A percentile compares a stretch with the other conserved stretches of the same genome.
These are phyloP conservation scores for Epinephelus cyanopodus DNA, from an alignment of 2,113 vertebrate species.

Conservation along the genomic window DNA sequence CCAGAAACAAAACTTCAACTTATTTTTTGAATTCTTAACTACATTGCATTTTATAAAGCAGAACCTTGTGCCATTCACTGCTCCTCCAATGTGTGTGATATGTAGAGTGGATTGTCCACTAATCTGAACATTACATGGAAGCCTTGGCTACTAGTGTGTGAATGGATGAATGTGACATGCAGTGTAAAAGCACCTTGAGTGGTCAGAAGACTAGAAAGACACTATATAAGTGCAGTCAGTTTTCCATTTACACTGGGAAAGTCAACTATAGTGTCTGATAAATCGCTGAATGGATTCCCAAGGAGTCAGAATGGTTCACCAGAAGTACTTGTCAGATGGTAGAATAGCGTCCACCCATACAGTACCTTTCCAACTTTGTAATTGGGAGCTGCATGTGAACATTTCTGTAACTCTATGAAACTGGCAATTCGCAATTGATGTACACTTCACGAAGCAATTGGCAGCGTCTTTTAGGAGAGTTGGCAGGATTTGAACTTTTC, in stretches of 20 bases:
- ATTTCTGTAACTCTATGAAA: background rate
- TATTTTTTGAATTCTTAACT: background rate
- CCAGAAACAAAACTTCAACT: background rate
- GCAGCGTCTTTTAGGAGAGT: background rate
- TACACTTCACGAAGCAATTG: background rate
- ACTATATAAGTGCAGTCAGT: too few relatives aligned
- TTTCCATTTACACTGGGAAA: background rate
- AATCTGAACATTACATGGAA: too few relatives aligned
- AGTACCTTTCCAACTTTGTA: background rate
- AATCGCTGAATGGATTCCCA: background rate
- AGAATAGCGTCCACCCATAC: background rate
- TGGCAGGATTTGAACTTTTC: constrained; percentile 1
- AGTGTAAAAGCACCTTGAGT: too few relatives aligned
- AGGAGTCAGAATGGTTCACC: background rate
- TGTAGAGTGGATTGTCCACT: background rate
- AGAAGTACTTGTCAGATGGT: background rate
- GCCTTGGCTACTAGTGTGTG: too few relatives aligned
- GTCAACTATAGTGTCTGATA: background rate
- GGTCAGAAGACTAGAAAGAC: too few relatives aligned
- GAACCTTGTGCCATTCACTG: background rate
- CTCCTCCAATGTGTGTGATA: background rate
- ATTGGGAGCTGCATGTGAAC: background rate
- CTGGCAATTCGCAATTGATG: background rate
- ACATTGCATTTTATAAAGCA: background rate
- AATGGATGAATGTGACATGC: too few relatives aligned